Evolutionary conservation across 2,113 vertebrate genomes (phyloP).

Genomic region (Carassius gibelio): DNA sequence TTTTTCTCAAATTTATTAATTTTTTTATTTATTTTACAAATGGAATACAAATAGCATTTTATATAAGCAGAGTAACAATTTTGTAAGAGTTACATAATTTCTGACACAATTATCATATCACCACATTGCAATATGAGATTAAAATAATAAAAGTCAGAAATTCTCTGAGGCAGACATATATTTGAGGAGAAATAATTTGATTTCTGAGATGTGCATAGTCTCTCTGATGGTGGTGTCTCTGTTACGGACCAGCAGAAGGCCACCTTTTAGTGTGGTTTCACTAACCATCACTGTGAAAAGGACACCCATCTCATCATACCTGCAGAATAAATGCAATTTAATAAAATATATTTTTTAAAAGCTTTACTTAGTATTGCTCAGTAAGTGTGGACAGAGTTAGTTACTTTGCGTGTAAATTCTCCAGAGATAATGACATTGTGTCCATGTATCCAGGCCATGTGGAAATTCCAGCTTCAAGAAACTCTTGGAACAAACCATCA

Average conservation of each 20-base stretch:
- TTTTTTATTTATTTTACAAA: too few species aligned
- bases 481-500: conserved; percentile 85
- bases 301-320: conserved; percentile 96
- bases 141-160: conserved; percentile 54
- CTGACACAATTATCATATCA: not conserved
- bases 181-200: conserved; percentile 83
- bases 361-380: not conserved
- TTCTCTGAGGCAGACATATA: conserved; percentile 81
- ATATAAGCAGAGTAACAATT: not conserved
- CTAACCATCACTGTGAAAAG: conserved; percentile 85
- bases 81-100: not conserved
- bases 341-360: not conserved
- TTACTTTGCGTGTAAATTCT: conserved; percentile 88
- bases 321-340: conserved; percentile 57
- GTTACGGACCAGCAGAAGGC: conserved; percentile 87
- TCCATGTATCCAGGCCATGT: conserved; percentile 93
- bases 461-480: conserved; percentile 83
- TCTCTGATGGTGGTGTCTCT: conserved; percentile 93
- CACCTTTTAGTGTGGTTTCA: conserved; percentile 87
- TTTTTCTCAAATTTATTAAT: too few species aligned
- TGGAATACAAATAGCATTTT: not conserved
- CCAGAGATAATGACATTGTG: conserved; percentile 77
- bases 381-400: not conserved
- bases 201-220: conserved; percentile 90
- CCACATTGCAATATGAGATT: not conserved